phyloP scores from a whole-genome alignment of 1,140 invertebrate species.

The Caenorhabditis brenneri region DNA sequence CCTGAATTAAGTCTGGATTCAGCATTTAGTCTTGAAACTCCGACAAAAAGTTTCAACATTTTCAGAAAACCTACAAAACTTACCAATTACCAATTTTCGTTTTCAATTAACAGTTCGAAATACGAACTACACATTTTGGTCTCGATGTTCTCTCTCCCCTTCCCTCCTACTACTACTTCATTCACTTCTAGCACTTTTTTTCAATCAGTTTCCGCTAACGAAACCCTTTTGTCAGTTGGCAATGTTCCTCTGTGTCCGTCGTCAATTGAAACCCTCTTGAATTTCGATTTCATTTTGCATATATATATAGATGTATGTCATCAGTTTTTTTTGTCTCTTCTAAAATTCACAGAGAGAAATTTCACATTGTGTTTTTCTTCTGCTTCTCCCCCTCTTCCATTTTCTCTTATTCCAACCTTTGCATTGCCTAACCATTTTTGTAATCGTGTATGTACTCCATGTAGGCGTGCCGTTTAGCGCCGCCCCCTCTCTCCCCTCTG shows the following conservation, averaged over 20 bases:
- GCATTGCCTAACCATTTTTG: constrained; percentile 1
- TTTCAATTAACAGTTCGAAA: not conserved
- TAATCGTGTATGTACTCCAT: constrained; percentile 36
- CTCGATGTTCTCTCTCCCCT: constrained; percentile 13
- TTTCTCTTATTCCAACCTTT: constrained; percentile 1
- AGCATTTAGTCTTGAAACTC: no score
- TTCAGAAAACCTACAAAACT: not conserved
- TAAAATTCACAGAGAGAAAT: not conserved
- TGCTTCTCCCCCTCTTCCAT: not conserved
- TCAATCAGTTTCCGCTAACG: not conserved
- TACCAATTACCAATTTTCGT: not conserved
- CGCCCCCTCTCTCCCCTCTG: constrained; percentile 25
- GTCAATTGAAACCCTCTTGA: constrained; percentile 42
- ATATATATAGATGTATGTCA: constrained; percentile 13
- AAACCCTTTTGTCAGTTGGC: not conserved
- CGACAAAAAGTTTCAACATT: no score
- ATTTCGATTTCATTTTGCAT: constrained; percentile 31
- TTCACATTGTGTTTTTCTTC: not conserved
- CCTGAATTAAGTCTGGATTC: no score
- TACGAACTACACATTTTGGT: not conserved
- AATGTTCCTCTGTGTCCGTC: not conserved
- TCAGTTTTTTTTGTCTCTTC: not conserved
- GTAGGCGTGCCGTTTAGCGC: constrained; percentile 36
- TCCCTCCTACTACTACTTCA: not conserved
- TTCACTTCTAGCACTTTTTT: not conserved